phyloP scores from a whole-genome alignment of 1,140 invertebrate species.

The Drosophila saltans region DNA sequence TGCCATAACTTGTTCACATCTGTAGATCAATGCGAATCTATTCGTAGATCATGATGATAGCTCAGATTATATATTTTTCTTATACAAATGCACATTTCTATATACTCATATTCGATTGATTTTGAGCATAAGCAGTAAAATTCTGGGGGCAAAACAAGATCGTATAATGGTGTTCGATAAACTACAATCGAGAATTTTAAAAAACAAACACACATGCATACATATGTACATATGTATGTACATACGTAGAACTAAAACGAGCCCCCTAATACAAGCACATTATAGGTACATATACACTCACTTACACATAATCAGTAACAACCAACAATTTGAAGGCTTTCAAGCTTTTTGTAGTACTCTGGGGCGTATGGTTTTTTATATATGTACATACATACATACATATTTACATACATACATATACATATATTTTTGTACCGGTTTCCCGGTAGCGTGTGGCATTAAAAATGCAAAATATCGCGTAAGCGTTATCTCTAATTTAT shows the following conservation, averaged over 20 bases:
- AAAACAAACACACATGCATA: constrained; percentile 5
- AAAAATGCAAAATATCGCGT: constrained; percentile 49
- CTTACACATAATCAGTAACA: constrained; percentile 13
- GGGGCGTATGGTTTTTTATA: constrained; percentile 1
- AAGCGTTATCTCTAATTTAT: constrained; percentile 64
- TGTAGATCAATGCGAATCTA: neutral
- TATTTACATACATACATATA: neutral
- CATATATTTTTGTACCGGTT: constrained; percentile 48
- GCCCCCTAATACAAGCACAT: constrained; percentile 10
- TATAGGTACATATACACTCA: neutral
- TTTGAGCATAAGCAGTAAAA: constrained; percentile 32
- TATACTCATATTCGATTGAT: too few species aligned
- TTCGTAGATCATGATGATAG: too few species aligned
- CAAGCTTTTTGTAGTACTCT: constrained; percentile 18
- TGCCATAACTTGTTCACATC: constrained; percentile 38
- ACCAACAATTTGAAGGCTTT: constrained; percentile 16
- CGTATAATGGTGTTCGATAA: constrained; percentile 29
- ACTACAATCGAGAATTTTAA: constrained; percentile 37
- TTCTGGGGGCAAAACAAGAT: constrained; percentile 34
- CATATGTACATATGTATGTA: neutral
- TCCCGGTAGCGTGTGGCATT: constrained; percentile 50
- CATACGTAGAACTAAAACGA: constrained; percentile 18
- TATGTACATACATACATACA: neutral
- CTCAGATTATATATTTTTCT: neutral
- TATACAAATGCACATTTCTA: constrained; percentile 2